Evolutionary conservation across 2,797 vertebrate genomes (phyloP).

Genomic region (Gallinago nigripennis): DNA sequence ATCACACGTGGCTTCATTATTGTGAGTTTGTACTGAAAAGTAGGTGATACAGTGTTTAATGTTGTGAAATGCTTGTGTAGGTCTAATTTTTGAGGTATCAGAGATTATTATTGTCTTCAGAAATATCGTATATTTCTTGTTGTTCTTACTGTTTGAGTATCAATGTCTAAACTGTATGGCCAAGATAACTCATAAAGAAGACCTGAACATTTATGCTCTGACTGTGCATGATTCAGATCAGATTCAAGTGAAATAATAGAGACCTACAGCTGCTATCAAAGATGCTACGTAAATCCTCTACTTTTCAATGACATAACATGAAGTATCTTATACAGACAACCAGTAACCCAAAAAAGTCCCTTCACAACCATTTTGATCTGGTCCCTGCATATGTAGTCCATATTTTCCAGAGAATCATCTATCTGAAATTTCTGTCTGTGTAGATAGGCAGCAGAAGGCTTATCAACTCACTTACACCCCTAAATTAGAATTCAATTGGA

Average conservation of each 20-base stretch:
- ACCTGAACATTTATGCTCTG: neutral
- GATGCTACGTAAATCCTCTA: neutral
- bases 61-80: neutral
- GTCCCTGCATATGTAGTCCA: neutral
- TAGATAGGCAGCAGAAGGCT: neutral
- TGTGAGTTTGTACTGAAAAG: neutral
- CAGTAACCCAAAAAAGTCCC: neutral
- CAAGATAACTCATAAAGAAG: neutral
- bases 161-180: neutral
- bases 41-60: neutral
- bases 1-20: neutral
- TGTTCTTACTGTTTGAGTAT: neutral
- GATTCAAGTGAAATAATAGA: neutral
- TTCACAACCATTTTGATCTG: neutral
- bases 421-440: neutral
- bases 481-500: neutral
- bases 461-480: neutral
- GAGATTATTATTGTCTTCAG: neutral
- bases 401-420: neutral
- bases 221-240: neutral
- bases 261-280: neutral
- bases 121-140: neutral
- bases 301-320: neutral
- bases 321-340: neutral
- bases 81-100: neutral